Conservation (phyloP, 2,888 invertebrate species). For the Calameuta filiformis region DNA sequence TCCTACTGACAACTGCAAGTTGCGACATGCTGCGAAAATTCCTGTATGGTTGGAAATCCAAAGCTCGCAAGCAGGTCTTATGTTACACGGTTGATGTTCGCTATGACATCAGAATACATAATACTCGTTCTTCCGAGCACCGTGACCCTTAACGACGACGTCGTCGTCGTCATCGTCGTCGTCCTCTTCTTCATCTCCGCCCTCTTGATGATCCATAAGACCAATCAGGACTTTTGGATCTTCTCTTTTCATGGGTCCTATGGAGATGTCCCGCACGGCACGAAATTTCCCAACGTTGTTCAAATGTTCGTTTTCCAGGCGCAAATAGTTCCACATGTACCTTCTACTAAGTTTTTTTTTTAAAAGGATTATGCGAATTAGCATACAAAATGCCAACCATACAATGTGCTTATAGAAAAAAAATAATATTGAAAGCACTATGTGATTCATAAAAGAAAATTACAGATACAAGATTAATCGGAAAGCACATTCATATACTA, state of each 20-base stretch:
- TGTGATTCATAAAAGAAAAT: not conserved
- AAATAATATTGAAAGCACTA: not conserved
- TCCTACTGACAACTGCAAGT: not conserved
- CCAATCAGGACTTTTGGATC: constrained; percentile 8
- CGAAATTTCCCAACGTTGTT: constrained; percentile 80
- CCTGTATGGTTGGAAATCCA: not conserved
- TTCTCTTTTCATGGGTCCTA: constrained; percentile 66
- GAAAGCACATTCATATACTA: not conserved
- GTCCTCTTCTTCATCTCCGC: constrained; percentile 11
- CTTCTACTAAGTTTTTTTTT: constrained; percentile 60
- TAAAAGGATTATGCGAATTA: not conserved
- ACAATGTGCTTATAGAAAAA: not conserved
- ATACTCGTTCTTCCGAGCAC: not conserved
- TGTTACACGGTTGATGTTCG: not conserved
- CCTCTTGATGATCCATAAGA: constrained; percentile 13
- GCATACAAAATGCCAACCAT: not conserved
- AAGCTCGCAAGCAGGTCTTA: not conserved
- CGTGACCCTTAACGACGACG: not conserved
- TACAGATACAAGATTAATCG: not conserved
- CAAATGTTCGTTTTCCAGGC: constrained; percentile 78
- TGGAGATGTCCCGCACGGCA: constrained; percentile 76
- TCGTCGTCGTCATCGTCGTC: constrained; percentile 14
- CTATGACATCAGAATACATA: not conserved
- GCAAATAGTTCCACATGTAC: constrained; percentile 80
- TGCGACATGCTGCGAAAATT: not conserved